Percentiles rank a stretch among this genome's conserved stretches.
Evolutionary conservation across 2,888 invertebrate genomes (phyloP).

Genomic region (Nezara viridula): DNA sequence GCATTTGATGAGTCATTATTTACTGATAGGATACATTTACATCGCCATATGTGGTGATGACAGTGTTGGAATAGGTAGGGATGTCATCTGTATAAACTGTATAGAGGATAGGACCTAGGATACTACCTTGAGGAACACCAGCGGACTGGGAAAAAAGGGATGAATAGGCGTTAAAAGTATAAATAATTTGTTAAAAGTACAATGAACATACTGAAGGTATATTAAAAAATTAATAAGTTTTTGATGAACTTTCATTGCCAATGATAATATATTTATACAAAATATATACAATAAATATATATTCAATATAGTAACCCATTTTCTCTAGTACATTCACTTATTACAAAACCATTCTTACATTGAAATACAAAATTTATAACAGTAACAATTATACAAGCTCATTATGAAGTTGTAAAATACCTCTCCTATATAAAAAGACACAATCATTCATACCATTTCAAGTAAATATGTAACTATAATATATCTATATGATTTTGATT

Average conservation of each 20-base stretch:
- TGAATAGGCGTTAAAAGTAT: too few relatives aligned
- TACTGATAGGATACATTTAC: too few relatives aligned
- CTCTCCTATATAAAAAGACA: constrained; percentile 32
- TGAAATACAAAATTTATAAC: constrained; percentile 44
- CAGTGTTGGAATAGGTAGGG: too few relatives aligned
- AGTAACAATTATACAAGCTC: constrained; percentile 48
- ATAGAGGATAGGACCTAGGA: too few relatives aligned
- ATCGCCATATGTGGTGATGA: too few relatives aligned
- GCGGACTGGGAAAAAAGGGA: too few relatives aligned
- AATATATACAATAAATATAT: constrained; percentile 48
- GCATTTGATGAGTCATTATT: too few relatives aligned
- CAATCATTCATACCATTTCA: constrained; percentile 41
- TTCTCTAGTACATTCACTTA: constrained; percentile 19
- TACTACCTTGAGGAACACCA: too few relatives aligned
- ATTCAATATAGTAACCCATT: constrained; percentile 41
- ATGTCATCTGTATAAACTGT: too few relatives aligned
- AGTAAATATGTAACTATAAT: constrained; percentile 49
- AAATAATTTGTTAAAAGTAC: too few relatives aligned
- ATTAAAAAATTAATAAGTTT: too few relatives aligned
- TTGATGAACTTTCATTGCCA: constrained; percentile 1
- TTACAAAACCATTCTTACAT: constrained; percentile 36
- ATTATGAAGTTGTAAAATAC: constrained; percentile 36
- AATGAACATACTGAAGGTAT: neutral
- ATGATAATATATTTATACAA: constrained; percentile 44
- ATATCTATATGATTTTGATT: constrained; percentile 42